Percentiles rank a stretch among this genome's conserved stretches.
phyloP scores from a whole-genome alignment of 2,113 vertebrate species.

The Ciconia stormi region DNA sequence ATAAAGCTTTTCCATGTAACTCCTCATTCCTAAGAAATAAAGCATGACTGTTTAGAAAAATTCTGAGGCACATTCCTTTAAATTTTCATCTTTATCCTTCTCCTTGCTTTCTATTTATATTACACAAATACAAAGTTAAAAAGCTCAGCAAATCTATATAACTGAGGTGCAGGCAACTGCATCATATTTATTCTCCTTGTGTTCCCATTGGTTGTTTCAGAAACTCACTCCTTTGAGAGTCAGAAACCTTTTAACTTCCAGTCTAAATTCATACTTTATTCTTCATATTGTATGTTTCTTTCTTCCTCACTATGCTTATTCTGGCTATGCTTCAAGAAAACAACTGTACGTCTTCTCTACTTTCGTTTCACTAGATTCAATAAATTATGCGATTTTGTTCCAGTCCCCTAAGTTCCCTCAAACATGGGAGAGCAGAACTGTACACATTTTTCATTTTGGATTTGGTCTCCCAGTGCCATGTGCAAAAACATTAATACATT shows the following conservation, averaged over 20 bases:
- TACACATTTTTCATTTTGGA: background rate
- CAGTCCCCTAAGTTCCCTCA: background rate
- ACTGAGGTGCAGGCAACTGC: background rate
- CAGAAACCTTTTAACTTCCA: background rate
- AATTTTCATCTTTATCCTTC: constrained; percentile 22
- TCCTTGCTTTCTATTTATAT: background rate
- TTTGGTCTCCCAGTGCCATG: background rate
- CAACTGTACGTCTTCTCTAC: background rate
- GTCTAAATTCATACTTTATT: background rate
- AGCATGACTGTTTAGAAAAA: constrained; percentile 12
- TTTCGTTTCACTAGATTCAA: background rate
- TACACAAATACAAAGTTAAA: background rate
- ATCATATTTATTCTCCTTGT: background rate
- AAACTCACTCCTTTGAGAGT: background rate
- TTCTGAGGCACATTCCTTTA: background rate
- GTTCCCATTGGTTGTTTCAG: background rate
- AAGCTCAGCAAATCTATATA: background rate
- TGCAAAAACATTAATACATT: background rate
- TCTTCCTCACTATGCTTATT: background rate
- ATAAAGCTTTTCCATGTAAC: background rate
- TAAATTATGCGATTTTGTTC: background rate
- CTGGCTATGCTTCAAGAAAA: background rate
- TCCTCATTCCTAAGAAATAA: constrained; percentile 13
- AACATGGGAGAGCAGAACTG: background rate
- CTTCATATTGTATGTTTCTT: background rate